Evolutionary conservation across 2,888 invertebrate genomes (phyloP), one percentile per base, ranked within the genome.

Genomic region (Aricia artaxerxes): DNA sequence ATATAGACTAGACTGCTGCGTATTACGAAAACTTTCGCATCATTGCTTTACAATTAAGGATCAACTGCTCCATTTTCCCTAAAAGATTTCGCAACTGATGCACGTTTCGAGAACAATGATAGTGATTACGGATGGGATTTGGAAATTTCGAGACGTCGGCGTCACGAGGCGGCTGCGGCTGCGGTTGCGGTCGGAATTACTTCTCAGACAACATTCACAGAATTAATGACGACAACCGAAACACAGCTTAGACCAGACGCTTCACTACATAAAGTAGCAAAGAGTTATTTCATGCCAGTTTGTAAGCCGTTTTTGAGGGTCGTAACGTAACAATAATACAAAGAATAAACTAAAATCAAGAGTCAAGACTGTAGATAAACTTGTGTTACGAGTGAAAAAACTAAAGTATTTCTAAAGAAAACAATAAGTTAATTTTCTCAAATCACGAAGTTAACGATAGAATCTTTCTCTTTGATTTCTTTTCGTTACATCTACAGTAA

Each of bases 151-250:
- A 69, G 69, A 69, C 35, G 35, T 38, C 69, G 35, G 69, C 57
- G 57, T 53, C 31, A 78, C 77, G 73, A 24, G 53, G 60, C 72
- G 79, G 79, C 40, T 61, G 80, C 49, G 80, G 79, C 77, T 80
- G 80, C 78, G 79, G 80, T 80, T 73, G 73, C 49, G 60, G 61
- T 31, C 75, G 44, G 49, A 61, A 79, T 75, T 76, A 75, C 80
- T 75, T 78, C 69, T 76, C 35, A 53, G 53, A 73, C 73, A 76
- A 76, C 76, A 35, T 76, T 49, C 49, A 76, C 49, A 35, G 75
- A 53, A 76, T 53, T 76, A 76, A 76, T 76, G 76, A 76, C 76
- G 49, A 57, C 75, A 24, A 24, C 49, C 75, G 44, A 75, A 44
- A 75, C 69, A 69, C 5, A 31, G 64, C 64, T 64, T 31, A 64